Conservation (phyloP, 2,888 invertebrate species). For the Ypsolopha scabrella region DNA sequence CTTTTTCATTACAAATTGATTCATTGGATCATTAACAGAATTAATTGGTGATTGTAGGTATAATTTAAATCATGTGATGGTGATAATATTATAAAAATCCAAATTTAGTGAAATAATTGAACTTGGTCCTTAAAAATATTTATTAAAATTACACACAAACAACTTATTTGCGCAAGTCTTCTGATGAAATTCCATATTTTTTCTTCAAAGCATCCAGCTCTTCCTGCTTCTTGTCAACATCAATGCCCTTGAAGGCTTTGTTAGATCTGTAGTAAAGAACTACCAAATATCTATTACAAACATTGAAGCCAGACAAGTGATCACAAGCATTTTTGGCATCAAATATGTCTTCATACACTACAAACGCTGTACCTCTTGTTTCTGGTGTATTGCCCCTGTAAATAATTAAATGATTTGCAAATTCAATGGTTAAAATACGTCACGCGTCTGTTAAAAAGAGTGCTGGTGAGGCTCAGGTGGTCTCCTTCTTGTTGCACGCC, state of each 20-base stretch:
- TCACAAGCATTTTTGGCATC: constrained; percentile 99
- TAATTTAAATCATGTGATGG: too few species aligned
- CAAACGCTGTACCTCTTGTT: constrained; percentile 98
- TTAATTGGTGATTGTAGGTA: too few species aligned
- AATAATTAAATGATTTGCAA: constrained; percentile 16
- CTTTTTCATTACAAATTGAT: too few species aligned
- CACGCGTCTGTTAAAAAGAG: too few species aligned
- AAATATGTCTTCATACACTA: constrained; percentile 99
- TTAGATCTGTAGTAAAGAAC: constrained; percentile 98
- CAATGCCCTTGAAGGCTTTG: constrained; percentile 95
- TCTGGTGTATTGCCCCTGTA: constrained; percentile 96
- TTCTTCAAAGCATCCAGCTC: constrained; percentile 95
- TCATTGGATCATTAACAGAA: too few species aligned
- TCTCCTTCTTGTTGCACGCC: too few species aligned
- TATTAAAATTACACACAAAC: too few species aligned
- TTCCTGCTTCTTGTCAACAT: constrained; percentile 95
- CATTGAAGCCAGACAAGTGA: constrained; percentile 98
- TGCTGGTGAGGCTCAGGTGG: too few species aligned
- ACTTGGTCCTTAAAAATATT: too few species aligned
- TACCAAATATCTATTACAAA: constrained; percentile 98
- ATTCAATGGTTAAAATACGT: too few species aligned
- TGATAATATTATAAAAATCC: too few species aligned
- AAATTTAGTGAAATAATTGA: too few species aligned
- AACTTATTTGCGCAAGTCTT: constrained; percentile 59
- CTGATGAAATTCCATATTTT: constrained; percentile 86